Base-by-base conservation (phyloP, 2,113 vertebrate genomes). In the Cyanoderma ruficeps region DNA sequence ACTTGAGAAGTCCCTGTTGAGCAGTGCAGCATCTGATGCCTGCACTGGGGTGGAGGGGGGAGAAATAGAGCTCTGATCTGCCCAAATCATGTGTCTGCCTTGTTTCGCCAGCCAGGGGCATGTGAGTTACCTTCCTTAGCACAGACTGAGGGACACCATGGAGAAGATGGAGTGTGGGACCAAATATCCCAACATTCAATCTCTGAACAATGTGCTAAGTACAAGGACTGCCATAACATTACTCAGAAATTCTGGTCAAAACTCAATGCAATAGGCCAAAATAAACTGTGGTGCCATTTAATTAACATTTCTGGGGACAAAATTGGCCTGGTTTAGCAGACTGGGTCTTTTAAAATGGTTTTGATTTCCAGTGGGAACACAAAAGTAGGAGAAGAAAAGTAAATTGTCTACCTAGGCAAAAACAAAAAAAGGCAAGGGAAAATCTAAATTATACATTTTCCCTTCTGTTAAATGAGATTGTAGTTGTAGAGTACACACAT, bases 111-210 rank as follows among this genome's bases (percentile, higher is more conserved):
- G 17, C 19, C 81, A 61, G 30, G 11, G 41, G 5, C 14, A 33
- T 17, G 9, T 35, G 15, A 17, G 13, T 3, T 47, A 13, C 23
- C 33, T 84, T 59, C 30, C 19, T 55, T 39, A 14, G 23, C 46
- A 44, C 6, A 56, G 33, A 7, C 2, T 49, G n/a, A 81, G 65
- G 16, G 30, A 33, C 21, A 60, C 8, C 0, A 0, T 6, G 25
- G 18, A 70, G 23, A 77, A 3, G 12, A 46, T 46, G n/a, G 60
- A 80, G 28, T 4, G 42, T 10, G 1, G 2, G 18, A 39, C 9
- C 31, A 83, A 57, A 33, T 9, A 30, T 8, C 41, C 11, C 67
- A 69, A 27, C 25, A 46, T n/a, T 10, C 55, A 24, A 3, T 10
- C 22, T 37, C 49, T 37, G 25, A 74, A 33, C 49, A 63, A 31